Percentiles rank a stretch among this genome's conserved stretches.
These are phyloP conservation scores for Thermophis baileyi DNA, from an alignment of 2,113 vertebrate genomes.

Conservation along the genomic window DNA sequence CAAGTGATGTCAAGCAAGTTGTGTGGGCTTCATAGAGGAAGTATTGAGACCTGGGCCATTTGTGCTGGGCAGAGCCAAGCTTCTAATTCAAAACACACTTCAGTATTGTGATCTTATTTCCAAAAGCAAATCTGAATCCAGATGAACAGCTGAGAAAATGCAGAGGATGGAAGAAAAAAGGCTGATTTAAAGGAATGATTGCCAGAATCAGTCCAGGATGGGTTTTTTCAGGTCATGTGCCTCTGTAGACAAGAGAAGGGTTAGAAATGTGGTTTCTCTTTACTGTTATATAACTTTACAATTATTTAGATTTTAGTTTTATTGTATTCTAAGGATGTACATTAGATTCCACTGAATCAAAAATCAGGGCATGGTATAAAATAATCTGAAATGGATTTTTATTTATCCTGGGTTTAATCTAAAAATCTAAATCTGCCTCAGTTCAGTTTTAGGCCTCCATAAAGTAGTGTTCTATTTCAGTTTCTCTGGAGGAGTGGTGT, in stretches of 20 bases:
- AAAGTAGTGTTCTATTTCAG: not conserved
- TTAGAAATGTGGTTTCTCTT: not conserved
- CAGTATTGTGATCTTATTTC: not conserved
- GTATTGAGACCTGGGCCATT: not conserved
- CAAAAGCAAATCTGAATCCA: constrained; percentile 1
- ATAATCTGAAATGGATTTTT: not conserved
- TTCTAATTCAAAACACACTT: constrained; percentile 21
- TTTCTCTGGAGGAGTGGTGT: not conserved
- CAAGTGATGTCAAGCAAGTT: constrained; percentile 5
- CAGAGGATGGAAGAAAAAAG: not conserved
- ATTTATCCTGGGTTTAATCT: not conserved
- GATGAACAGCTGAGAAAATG: constrained; percentile 11
- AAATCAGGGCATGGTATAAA: not conserved
- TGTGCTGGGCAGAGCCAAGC: not conserved
- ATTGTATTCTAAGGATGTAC: not conserved
- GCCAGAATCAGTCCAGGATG: not conserved
- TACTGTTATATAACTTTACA: not conserved
- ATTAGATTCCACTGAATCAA: not conserved
- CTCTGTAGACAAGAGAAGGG: not conserved
- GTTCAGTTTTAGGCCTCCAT: not conserved
- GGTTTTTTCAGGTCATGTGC: not conserved
- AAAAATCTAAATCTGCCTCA: not conserved
- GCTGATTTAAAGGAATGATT: not conserved
- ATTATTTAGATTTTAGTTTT: not conserved
- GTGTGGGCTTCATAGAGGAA: constrained; percentile 15